phyloP scores from a whole-genome alignment of 2,113 vertebrate genomes.

The Misgurnus mizolepis region DNA sequence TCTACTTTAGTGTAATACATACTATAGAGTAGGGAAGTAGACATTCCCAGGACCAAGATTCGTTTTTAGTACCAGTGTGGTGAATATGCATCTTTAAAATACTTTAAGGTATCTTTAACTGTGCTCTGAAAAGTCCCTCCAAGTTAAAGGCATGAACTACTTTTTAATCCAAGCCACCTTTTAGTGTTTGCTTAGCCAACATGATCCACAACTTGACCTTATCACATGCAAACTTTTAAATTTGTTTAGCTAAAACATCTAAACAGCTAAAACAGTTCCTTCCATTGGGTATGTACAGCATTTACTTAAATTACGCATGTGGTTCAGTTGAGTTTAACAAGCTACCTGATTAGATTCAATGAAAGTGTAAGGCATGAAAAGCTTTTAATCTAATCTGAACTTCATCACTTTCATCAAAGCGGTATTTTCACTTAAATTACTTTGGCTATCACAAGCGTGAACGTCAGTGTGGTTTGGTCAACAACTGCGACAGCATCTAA shows the following conservation, averaged over 20 bases:
- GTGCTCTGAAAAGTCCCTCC: too few relatives aligned
- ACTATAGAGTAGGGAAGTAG: too few relatives aligned
- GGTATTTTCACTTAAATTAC: neutral
- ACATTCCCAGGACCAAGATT: too few relatives aligned
- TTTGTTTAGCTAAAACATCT: neutral
- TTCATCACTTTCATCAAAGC: neutral
- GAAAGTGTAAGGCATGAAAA: neutral
- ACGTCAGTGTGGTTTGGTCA: slow-evolving; percentile 6
- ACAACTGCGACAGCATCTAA: neutral
- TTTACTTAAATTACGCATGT: neutral
- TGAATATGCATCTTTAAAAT: too few relatives aligned
- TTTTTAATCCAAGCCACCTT: too few relatives aligned
- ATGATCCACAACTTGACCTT: too few relatives aligned
- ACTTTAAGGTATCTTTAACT: too few relatives aligned
- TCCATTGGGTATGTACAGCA: neutral
- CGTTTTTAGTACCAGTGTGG: too few relatives aligned
- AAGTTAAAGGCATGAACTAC: too few relatives aligned
- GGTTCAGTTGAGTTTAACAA: neutral
- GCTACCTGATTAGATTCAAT: neutral
- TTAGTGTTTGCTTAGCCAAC: too few relatives aligned
- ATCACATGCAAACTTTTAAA: neutral
- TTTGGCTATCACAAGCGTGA: slow-evolving; percentile 19
- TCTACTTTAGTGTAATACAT: too few relatives aligned
- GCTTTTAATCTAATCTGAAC: neutral
- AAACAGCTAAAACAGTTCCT: too few relatives aligned